A percentile compares a stretch with the other conserved stretches of the same genome.
Conservation (phyloP, 2,888 invertebrate genomes). For the Tuberolachnus salignus region DNA sequence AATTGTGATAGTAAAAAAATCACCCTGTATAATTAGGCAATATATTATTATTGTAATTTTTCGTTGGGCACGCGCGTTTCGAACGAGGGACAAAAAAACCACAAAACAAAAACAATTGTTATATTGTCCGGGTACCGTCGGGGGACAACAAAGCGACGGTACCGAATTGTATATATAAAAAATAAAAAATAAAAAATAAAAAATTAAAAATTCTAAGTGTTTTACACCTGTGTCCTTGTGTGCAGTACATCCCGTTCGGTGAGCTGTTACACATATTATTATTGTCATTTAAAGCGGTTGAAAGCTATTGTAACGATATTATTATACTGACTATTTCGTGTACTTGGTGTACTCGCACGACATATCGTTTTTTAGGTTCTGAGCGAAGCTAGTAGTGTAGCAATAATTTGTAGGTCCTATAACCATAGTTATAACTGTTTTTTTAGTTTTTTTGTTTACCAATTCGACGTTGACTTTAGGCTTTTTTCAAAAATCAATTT, state of each 20-base stretch:
- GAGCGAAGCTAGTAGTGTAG: too few species aligned
- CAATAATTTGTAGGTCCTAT: too few species aligned
- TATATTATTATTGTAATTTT: constrained; percentile 27
- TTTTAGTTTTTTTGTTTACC: too few species aligned
- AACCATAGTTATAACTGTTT: too few species aligned
- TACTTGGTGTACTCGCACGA: too few species aligned
- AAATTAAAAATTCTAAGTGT: not conserved
- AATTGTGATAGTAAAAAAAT: not conserved
- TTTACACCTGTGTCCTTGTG: constrained; percentile 50
- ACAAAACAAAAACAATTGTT: constrained; percentile 10
- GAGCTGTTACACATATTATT: constrained; percentile 25
- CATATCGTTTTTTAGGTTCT: too few species aligned
- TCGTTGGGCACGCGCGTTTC: constrained; percentile 26
- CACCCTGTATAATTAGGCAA: not conserved
- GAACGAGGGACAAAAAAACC: not conserved
- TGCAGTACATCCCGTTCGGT: constrained; percentile 31
- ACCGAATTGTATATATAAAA: not conserved
- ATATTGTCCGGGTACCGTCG: not conserved
- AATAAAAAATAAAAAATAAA: too few species aligned
- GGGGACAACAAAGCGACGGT: not conserved
- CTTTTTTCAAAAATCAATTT: too few species aligned
- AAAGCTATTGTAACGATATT: constrained; percentile 6
- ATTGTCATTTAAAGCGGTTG: constrained; percentile 3
- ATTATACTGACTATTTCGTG: not conserved
- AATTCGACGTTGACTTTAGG: too few species aligned